Evolutionary conservation across 1,140 invertebrate species (phyloP).

Genomic region (Drosophila pruinosa): DNA sequence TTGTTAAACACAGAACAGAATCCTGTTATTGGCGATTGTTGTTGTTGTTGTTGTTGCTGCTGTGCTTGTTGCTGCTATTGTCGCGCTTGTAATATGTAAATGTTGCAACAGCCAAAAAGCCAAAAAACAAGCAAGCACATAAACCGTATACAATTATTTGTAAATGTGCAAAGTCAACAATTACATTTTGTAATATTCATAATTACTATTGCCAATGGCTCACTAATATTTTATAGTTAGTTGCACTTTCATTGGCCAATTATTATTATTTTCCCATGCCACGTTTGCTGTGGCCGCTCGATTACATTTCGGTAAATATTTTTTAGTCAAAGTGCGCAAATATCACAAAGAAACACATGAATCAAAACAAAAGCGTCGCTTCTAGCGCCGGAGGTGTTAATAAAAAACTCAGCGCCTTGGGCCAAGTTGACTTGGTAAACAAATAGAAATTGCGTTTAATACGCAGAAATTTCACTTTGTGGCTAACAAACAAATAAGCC

Average conservation of each 20-base stretch:
- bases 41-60: constrained; percentile 8
- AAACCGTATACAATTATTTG: constrained; percentile 17
- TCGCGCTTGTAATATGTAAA: constrained; percentile 14
- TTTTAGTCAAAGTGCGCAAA: constrained; percentile 7
- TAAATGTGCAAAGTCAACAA: constrained; percentile 11
- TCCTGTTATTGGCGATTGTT: constrained; percentile 3
- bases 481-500: constrained; percentile 30
- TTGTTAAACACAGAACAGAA: constrained; percentile 33
- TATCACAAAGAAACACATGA: background rate
- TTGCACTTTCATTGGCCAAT: constrained; percentile 4
- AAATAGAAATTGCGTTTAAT: constrained; percentile 49
- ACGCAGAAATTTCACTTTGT: constrained; percentile 41
- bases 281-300: background rate
- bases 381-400: constrained; percentile 4
- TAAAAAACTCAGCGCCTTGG: constrained; percentile 1
- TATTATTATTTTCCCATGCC: background rate
- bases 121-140: constrained; percentile 9
- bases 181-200: background rate
- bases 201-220: background rate
- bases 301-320: constrained; percentile 10
- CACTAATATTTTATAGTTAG: background rate
- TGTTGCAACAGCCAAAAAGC: constrained; percentile 2
- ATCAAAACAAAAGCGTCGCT: background rate
- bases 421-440: constrained; percentile 8
- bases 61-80: too few relatives aligned